Base-by-base conservation (phyloP, 2,888 invertebrate species). In the Dusona sp. region DNA sequence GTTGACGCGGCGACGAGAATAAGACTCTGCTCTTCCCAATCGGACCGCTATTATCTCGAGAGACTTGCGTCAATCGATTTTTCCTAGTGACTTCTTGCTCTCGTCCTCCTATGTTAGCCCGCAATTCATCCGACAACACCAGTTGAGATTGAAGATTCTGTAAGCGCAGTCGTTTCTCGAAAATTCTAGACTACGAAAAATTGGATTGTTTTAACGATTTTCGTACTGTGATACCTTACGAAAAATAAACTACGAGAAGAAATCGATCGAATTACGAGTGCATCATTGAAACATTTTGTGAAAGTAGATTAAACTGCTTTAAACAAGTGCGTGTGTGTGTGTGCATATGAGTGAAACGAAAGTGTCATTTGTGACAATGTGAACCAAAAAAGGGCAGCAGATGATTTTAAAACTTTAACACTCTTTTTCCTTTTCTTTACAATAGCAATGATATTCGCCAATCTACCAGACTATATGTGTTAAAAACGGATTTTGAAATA, bases 21-120 rank as follows among this genome's bases (percentile, higher is more conserved):
- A 78, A 87, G 87, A 79, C 84, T 85, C 79, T 77, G 87, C 88
- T 79, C 87, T 48, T 70, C 64, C 79, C 87, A 85, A 90, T 75
- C 88, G 88, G 84, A 90, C 22, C 85, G 89, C 78, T 77, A 85
- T 90, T 90, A 90, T 90, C 91, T 85, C 87, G 77, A 84, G 86
- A 85, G 82, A 89, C 88, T 91, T 93, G 88, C 93, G 93, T 93
- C 93, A 93, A 92, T 92, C 90, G 91, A 91, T 91, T 92, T 92
- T 90, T 92, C 84, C 86, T 81, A 84, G 84, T 70, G 64, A 19
- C 33, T 45, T 86, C 64, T 75, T 38, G 22, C 45, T 48, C 75
- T 72, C 72, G 45, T 45, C 19, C 61, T 75, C 75, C 51, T 68
- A 54, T 80, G 79, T 83, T 79, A 33, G 22, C 36, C 54, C 65